Evolutionary conservation across 2,113 vertebrate species (phyloP).

Genomic region (Tychaedon coryphoeus): DNA sequence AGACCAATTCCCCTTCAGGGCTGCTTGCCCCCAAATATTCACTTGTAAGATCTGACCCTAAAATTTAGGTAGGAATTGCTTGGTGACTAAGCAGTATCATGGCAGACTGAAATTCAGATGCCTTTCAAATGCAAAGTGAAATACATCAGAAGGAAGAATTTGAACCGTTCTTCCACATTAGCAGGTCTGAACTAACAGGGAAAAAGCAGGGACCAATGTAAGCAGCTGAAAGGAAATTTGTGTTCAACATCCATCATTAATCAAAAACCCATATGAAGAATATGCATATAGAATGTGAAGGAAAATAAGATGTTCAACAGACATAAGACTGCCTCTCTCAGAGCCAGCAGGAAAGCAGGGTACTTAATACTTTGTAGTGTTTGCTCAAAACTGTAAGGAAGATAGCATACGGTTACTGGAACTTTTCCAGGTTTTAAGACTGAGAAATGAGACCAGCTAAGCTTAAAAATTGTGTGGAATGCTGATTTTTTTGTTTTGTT

Average conservation of each 20-base stretch:
- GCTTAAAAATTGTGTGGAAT: neutral
- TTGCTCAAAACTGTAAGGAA: neutral
- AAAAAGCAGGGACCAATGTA: neutral
- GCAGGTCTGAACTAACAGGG: neutral
- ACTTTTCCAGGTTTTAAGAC: neutral
- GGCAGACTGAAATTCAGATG: neutral
- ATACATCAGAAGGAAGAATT: neutral
- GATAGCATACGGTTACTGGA: rapidly evolving
- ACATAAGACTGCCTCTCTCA: neutral
- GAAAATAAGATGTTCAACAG: neutral
- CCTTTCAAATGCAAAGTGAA: neutral
- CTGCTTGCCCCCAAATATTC: neutral
- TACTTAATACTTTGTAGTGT: neutral
- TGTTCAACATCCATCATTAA: neutral
- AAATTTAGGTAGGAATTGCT: neutral
- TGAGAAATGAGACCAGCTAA: neutral
- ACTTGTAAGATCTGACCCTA: neutral
- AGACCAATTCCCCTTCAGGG: neutral
- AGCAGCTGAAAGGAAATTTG: neutral
- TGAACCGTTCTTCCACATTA: neutral
- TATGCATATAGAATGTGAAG: neutral
- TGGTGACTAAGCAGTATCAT: neutral
- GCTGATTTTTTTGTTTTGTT: neutral
- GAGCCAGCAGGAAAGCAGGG: neutral
- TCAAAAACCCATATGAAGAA: neutral